phyloP scores from a whole-genome alignment of 2,888 invertebrate genomes.

The Notocelia uddmanniana region DNA sequence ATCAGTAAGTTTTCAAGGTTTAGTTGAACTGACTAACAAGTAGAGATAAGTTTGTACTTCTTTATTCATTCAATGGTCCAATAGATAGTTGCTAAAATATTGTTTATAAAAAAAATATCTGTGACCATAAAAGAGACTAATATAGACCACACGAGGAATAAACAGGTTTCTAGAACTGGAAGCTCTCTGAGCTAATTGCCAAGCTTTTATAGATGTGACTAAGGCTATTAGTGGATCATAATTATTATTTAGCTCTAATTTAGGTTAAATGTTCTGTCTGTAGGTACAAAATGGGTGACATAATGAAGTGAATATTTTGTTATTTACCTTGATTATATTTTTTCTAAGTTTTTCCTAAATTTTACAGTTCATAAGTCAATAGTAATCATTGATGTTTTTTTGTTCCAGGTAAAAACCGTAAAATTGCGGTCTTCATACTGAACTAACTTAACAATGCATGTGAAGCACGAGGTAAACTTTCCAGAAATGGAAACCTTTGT shows the following conservation, averaged over 20 bases:
- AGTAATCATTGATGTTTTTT: background rate
- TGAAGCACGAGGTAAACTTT: constrained; percentile 2
- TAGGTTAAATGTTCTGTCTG: background rate
- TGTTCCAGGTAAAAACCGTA: constrained; percentile 39
- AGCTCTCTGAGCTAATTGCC: background rate
- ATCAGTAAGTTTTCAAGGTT: too few relatives aligned
- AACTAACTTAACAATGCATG: background rate
- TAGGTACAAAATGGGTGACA: background rate
- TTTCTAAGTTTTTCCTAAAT: background rate
- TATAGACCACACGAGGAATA: background rate
- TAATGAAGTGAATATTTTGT: background rate
- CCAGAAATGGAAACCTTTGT: background rate
- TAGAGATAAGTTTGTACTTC: too few relatives aligned
- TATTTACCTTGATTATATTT: background rate
- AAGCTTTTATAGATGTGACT: background rate
- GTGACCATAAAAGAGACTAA: background rate
- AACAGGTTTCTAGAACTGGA: too few relatives aligned
- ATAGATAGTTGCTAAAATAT: too few relatives aligned
- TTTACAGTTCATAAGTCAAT: too few relatives aligned
- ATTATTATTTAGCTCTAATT: background rate
- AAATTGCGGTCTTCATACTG: background rate
- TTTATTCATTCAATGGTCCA: too few relatives aligned
- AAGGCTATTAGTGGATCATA: constrained; percentile 1
- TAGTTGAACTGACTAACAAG: too few relatives aligned
- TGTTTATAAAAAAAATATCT: too few relatives aligned